These are phyloP conservation scores for Drosophila ananassae DNA, from an alignment of 1,140 invertebrate species.

Conservation along the genomic window DNA sequence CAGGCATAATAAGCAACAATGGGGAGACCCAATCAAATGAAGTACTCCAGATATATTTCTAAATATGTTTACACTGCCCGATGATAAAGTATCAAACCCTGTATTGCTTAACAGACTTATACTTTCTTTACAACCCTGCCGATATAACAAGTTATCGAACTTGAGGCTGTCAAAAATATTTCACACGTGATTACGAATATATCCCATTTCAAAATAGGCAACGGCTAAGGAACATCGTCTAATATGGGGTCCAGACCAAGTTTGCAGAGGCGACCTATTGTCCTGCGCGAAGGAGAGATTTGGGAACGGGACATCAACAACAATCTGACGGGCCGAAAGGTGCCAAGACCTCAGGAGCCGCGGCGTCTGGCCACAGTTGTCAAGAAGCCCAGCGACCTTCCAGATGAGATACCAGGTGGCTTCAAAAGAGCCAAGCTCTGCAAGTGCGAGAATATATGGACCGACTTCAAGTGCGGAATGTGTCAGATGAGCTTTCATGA, in stretches of 20 bases:
- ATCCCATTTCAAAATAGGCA: neutral
- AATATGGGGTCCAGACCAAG: neutral
- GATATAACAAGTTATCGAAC: neutral
- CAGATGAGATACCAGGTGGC: neutral
- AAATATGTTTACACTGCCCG: slow-evolving; percentile 17
- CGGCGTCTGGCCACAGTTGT: too few species aligned
- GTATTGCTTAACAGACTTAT: slow-evolving; percentile 4
- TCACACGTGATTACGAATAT: neutral
- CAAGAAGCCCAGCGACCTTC: too few species aligned
- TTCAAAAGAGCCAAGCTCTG: neutral
- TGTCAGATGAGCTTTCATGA: neutral
- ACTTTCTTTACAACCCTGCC: slow-evolving; percentile 1
- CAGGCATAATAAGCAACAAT: slow-evolving; percentile 1
- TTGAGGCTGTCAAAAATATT: neutral
- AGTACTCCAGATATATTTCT: slow-evolving; percentile 21
- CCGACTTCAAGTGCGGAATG: too few species aligned
- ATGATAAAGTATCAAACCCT: slow-evolving; percentile 18
- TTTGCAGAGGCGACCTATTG: neutral
- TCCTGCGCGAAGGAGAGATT: neutral
- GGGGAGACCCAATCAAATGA: slow-evolving; percentile 18
- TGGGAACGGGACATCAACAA: neutral
- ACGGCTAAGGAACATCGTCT: neutral
- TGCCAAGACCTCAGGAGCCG: neutral
- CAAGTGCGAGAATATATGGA: neutral
- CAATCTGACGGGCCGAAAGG: neutral